A percentile compares a stretch with the other conserved stretches of the same genome.
phyloP scores from a whole-genome alignment of 2,797 vertebrate species.

The Kryptolebias ocellatus region DNA sequence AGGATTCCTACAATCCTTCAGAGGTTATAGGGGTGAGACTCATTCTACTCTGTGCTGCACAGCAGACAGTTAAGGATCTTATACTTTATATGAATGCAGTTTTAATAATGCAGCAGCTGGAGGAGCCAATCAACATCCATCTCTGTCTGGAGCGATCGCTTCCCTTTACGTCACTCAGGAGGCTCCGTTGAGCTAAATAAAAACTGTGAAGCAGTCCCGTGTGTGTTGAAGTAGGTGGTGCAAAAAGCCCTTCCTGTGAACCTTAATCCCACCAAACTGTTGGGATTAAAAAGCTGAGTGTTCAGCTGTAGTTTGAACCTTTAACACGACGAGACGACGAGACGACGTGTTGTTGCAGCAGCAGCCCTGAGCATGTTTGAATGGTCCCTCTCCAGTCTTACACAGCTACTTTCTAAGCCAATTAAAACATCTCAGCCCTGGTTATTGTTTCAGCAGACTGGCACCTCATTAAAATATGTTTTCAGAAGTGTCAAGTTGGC shows the following conservation, averaged over 20 bases:
- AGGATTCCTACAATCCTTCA: too few relatives aligned
- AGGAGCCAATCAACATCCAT: too few relatives aligned
- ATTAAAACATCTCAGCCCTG: conserved; percentile 55
- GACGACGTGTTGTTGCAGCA: conserved; percentile 6
- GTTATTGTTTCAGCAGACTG: conserved; percentile 47
- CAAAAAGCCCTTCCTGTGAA: conserved; percentile 15
- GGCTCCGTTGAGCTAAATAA: not conserved
- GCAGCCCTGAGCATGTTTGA: conserved; percentile 8
- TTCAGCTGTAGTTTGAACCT: conserved; percentile 11
- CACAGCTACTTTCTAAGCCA: conserved; percentile 43
- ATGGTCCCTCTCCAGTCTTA: conserved; percentile 34
- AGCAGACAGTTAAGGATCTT: too few relatives aligned
- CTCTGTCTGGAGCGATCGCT: too few relatives aligned
- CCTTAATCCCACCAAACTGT: not conserved
- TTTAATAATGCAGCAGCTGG: too few relatives aligned
- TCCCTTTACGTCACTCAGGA: too few relatives aligned
- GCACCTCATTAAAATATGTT: conserved; percentile 61
- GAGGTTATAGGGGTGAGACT: too few relatives aligned
- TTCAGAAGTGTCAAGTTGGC: conserved; percentile 47
- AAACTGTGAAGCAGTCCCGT: not conserved
- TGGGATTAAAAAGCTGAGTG: conserved; percentile 4
- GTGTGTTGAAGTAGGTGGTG: conserved; percentile 6
- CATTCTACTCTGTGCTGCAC: too few relatives aligned
- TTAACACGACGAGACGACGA: not conserved
- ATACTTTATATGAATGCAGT: too few relatives aligned